Evolutionary conservation across 2,113 vertebrate genomes (phyloP).

Genomic region (Hyaena hyaena): DNA sequence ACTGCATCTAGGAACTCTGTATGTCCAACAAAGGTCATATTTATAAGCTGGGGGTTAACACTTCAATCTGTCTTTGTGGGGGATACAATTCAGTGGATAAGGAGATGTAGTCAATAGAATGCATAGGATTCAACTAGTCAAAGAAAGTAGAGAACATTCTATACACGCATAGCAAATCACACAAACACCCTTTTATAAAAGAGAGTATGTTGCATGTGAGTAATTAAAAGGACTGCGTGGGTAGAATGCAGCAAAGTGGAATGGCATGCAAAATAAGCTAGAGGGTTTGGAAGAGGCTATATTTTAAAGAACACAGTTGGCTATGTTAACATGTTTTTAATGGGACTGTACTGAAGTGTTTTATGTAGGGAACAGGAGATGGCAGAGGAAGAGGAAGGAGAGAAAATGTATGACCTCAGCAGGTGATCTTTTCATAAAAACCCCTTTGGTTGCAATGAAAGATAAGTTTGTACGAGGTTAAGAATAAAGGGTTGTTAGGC

Average conservation of each 20-base stretch:
- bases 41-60: background rate
- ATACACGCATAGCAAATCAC: background rate
- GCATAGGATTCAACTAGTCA: background rate
- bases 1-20: background rate
- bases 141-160: background rate
- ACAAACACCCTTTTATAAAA: background rate
- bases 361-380: background rate
- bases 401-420: background rate
- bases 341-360: background rate
- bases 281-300: rapidly evolving
- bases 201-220: no score
- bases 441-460: background rate
- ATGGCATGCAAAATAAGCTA: background rate
- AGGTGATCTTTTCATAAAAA: background rate
- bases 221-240: background rate
- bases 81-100: background rate
- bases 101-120: background rate
- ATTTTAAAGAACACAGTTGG: background rate
- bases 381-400: no score
- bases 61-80: background rate
- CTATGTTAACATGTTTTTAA: background rate
- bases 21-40: background rate
- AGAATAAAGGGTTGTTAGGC: background rate
- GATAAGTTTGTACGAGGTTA: background rate
- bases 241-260: no score